These are phyloP conservation scores for Acanthopleura granulata DNA, from an alignment of 2,888 invertebrate genomes.

Conservation along the genomic window DNA sequence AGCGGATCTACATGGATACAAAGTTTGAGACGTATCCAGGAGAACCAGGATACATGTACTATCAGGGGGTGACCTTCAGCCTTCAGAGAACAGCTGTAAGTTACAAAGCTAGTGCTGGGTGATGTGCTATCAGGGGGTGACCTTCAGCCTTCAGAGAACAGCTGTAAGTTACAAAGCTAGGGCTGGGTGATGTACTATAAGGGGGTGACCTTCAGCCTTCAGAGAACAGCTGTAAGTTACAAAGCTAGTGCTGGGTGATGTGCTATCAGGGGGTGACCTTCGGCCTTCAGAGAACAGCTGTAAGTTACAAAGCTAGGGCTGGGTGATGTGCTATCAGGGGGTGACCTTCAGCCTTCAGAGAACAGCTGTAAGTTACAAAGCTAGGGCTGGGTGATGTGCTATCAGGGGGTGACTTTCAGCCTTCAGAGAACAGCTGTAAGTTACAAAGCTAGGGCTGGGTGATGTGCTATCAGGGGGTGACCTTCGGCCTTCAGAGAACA, in stretches of 20 bases:
- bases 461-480: constrained; percentile 46
- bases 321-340: constrained; percentile 37
- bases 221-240: too few relatives aligned
- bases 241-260: too few relatives aligned
- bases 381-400: constrained; percentile 23
- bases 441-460: background rate
- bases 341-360: constrained; percentile 63
- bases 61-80: constrained; percentile 57
- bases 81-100: constrained; percentile 63
- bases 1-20: constrained; percentile 75
- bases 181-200: too few relatives aligned
- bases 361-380: constrained; percentile 50
- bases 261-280: constrained; percentile 27
- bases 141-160: constrained; percentile 62
- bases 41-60: constrained; percentile 24
- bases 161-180: constrained; percentile 44
- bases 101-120: background rate
- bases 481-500: constrained; percentile 56
- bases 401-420: constrained; percentile 57
- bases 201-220: too few relatives aligned
- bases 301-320: background rate
- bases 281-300: too few relatives aligned
- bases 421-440: constrained; percentile 44
- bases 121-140: constrained; percentile 47
- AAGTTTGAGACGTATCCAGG: constrained; percentile 47